Conservation (phyloP, 2,888 invertebrate genomes). For the Lypha dubia region DNA sequence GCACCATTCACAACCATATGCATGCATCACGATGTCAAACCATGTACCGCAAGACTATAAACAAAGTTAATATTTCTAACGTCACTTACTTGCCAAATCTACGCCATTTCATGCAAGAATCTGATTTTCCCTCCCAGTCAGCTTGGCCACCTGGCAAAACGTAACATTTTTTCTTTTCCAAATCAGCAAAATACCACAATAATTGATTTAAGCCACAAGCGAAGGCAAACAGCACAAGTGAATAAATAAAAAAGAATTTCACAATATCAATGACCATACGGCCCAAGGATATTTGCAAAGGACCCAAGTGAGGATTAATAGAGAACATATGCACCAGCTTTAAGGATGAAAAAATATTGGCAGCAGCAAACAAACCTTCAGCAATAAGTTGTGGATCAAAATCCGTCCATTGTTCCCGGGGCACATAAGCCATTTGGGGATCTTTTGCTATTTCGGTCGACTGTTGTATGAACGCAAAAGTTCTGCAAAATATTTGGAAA, state of each 20-base stretch:
- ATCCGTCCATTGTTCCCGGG: slow-evolving; percentile 94
- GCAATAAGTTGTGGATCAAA: slow-evolving; percentile 97
- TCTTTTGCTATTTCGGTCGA: slow-evolving; percentile 87
- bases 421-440: slow-evolving; percentile 88
- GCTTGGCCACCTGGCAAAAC: slow-evolving; percentile 87
- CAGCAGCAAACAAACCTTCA: slow-evolving; percentile 96
- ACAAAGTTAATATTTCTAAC: slow-evolving; percentile 71
- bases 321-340: slow-evolving; percentile 96
- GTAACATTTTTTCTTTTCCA: slow-evolving; percentile 92
- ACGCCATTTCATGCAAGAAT: slow-evolving; percentile 93
- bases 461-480: slow-evolving; percentile 91
- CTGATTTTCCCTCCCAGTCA: slow-evolving; percentile 90
- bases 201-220: slow-evolving; percentile 96
- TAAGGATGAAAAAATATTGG: slow-evolving; percentile 96
- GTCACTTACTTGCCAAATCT: slow-evolving; percentile 91
- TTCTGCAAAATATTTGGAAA: slow-evolving; percentile 78
- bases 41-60: too few species aligned
- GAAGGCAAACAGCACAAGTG: slow-evolving; percentile 94
- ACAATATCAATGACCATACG: slow-evolving; percentile 95
- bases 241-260: slow-evolving; percentile 96
- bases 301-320: slow-evolving; percentile 96
- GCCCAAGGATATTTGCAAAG: slow-evolving; percentile 95
- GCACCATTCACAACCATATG: too few species aligned
- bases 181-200: slow-evolving; percentile 96
- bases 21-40: too few species aligned